These are phyloP conservation scores for Cantharis lateralis DNA, from an alignment of 2,888 invertebrate genomes.

Conservation along the genomic window DNA sequence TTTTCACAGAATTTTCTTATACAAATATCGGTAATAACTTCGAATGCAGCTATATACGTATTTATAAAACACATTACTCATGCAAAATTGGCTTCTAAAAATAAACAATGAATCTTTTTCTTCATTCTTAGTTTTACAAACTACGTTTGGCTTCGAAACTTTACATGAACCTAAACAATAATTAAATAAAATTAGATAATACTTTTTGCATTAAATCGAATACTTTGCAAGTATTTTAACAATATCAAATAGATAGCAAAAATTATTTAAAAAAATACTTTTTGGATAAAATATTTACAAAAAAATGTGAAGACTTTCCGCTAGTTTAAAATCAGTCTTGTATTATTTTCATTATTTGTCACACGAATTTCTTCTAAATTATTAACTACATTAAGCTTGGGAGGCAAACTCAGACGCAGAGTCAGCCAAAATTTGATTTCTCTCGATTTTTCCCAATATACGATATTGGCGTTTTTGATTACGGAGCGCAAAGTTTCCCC, in stretches of 20 bases:
- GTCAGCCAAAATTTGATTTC: slow-evolving; percentile 66
- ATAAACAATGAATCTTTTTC: background rate
- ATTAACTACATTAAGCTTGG: slow-evolving; percentile 45
- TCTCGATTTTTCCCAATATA: slow-evolving; percentile 56
- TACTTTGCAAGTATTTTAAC: slow-evolving; percentile 10
- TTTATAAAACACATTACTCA: background rate
- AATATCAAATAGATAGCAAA: slow-evolving; percentile 18
- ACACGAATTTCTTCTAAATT: slow-evolving; percentile 24
- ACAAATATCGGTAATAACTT: background rate
- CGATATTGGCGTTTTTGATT: slow-evolving; percentile 57
- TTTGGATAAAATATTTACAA: slow-evolving; percentile 44
- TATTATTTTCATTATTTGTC: slow-evolving; percentile 35
- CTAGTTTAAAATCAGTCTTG: slow-evolving; percentile 46
- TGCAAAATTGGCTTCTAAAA: background rate
- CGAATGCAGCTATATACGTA: background rate
- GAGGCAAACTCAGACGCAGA: slow-evolving; percentile 67
- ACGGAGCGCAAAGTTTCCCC: slow-evolving; percentile 60
- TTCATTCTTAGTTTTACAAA: background rate
- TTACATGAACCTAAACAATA: background rate
- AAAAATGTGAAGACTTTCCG: slow-evolving; percentile 46
- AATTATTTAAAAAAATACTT: slow-evolving; percentile 26
- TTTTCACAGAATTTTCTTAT: background rate
- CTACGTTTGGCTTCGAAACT: background rate
- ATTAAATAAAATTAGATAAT: background rate
- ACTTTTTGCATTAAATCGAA: background rate